Base-by-base conservation (phyloP, 2,113 vertebrate species). In the Pedionomus torquatus region DNA sequence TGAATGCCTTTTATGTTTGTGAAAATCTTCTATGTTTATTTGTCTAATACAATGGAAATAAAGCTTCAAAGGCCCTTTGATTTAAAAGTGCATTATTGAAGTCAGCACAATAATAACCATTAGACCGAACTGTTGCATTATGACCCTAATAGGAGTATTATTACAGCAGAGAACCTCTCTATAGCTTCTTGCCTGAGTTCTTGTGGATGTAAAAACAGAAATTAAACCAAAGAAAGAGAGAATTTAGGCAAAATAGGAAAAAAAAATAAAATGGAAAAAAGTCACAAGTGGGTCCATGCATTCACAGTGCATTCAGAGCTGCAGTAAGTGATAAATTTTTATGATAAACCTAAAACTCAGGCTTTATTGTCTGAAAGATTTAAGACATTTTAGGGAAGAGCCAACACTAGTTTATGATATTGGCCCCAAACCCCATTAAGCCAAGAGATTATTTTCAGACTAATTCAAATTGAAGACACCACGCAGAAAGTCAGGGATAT, bases 21-120 rank as follows among this genome's bases (percentile, higher is more conserved):
- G 89, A 78, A 86, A 89, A 92, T 91, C 90, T 83, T 90, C 94
- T 28, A 16, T 95, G 95, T 95, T 96, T 95, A 94, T 91, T 93
- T 89, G 57, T 87, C 64, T 96, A 91, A 92, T 86, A 91, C 91
- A 96, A 94, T 93, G 83, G 91, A 96, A 95, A 97, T 61, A 87
- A 87, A 83, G 79, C 74, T 74, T 86, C 93, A 96, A 97, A 96
- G 89, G 70, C 33, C 66, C 94, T 97, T 97, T 96, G 94, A 86
- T 97, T 97, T 92, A 68, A 69, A 96, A 94, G 87, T 71, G 35
- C 55, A 35, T 90, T 89, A 30, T 66, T 94, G 61, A 87, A 43
- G 57, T 87, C 77, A 96, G 52, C 66, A 64, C 71, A 24, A 26
- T 75, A 61, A 57, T 94, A 95, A 95, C 92, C 83, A 35, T 89